Evolutionary conservation across 1,140 invertebrate species (phyloP), one percentile per base, ranked within the genome.

Genomic region (Grapholita molesta): DNA sequence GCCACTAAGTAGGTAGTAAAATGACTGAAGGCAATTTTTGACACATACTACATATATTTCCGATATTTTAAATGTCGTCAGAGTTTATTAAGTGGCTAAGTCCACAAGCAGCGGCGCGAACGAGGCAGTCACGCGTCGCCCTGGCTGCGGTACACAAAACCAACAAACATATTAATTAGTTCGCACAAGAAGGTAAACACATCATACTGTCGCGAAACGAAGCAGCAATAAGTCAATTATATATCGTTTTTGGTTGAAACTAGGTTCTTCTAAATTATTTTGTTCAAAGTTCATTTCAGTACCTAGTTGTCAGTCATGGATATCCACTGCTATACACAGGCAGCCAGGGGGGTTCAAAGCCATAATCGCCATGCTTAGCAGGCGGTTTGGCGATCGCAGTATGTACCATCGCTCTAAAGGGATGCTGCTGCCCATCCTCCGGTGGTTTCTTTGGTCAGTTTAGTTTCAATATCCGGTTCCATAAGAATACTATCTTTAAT

Each of bases 141-240:
- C 55, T 61, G 55, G 25, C 53, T 25, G 53, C 11, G 24, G 55
- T 61, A 25, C 24, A 61, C 55, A 38, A 57, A 15, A 30, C 55
- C n/a, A 61, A 61, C 55, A 61, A 61, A 61, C 55, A 61, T 25
- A 61, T 61, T 61, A 61, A 61, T 61, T 61, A 61, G 28, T 61
- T 61, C 55, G 5, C 25, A 30, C 28, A 18, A 61, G 28, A 28
- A 61, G 15, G 18, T 61, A 61, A 61, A 32, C 8, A 48, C 8
- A 0, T 48, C 8, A 0, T 38, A n/a, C 33, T 12, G n/a, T n/a
- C n/a, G n/a, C n/a, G 28, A 7, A 48, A 15, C 1, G 12, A 38
- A 12, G 12, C 33, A 11, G 33, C 35, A 38, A 12, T 4, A 38
- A 4, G 2, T 12, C 1, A 38, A 12, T 38, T 33, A 33, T 33